Conservation (phyloP, 2,797 vertebrate genomes). For the Clarias fuscus region DNA sequence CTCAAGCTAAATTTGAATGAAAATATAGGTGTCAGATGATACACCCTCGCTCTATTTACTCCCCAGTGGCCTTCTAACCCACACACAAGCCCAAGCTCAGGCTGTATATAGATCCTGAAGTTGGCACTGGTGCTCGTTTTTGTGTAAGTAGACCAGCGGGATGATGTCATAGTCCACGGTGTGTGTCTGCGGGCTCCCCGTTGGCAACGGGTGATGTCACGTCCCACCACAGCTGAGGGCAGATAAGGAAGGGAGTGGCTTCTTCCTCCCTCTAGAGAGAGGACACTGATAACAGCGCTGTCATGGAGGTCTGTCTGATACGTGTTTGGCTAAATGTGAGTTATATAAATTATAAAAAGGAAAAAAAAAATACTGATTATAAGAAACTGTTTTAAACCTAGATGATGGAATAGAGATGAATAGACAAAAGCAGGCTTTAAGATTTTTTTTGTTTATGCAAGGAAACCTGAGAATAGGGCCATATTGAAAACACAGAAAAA, state of each 20-base stretch:
- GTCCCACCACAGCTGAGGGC: conserved; percentile 56
- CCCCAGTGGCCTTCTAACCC: conserved; percentile 17
- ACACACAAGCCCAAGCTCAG: neutral
- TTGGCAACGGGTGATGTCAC: conserved; percentile 68
- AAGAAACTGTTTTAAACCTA: neutral
- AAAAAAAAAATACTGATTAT: too few species aligned
- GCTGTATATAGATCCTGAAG: conserved; percentile 43
- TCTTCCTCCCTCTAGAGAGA: conserved; percentile 64
- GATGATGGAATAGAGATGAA: neutral
- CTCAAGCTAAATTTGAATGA: conserved; percentile 4
- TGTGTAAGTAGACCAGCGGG: conserved; percentile 36
- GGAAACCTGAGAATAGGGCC: neutral
- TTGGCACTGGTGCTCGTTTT: conserved; percentile 37
- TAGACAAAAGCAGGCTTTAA: neutral
- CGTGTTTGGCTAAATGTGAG: conserved; percentile 6
- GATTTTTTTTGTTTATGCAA: neutral
- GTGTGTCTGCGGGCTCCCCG: conserved; percentile 6
- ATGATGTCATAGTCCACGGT: conserved; percentile 34
- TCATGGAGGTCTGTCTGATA: conserved; percentile 30
- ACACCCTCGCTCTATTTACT: conserved; percentile 9
- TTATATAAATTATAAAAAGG: neutral
- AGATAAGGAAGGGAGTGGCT: conserved; percentile 66
- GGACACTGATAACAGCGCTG: conserved; percentile 47
- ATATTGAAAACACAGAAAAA: neutral
- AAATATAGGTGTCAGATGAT: conserved; percentile 29